phyloP scores from a whole-genome alignment of 2,113 vertebrate genomes.

The Oreochromis spilurus region DNA sequence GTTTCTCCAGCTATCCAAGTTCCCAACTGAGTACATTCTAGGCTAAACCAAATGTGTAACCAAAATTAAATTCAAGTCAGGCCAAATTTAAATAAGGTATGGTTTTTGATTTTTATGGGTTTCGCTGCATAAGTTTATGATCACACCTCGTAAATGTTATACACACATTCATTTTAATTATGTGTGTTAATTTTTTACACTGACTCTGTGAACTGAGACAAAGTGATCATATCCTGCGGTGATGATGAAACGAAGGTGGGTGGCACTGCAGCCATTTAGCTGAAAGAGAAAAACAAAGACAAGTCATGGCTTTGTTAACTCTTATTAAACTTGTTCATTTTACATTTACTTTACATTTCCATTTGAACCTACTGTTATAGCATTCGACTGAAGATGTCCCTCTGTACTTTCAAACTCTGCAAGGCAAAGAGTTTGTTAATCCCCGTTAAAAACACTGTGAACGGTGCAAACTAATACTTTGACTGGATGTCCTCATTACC shows the following conservation, averaged over 20 bases:
- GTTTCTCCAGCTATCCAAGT: not conserved
- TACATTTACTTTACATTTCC: not conserved
- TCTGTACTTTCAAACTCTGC: constrained; percentile 83
- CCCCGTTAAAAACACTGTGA: not conserved
- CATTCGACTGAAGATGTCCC: constrained; percentile 84
- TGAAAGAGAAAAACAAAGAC: constrained; percentile 54
- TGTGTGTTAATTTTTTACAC: constrained; percentile 70
- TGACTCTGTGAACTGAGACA: constrained; percentile 84
- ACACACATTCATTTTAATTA: not conserved
- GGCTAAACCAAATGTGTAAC: not conserved
- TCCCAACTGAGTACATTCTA: not conserved
- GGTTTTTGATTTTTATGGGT: not conserved
- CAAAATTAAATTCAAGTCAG: not conserved
- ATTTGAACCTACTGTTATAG: constrained; percentile 80
- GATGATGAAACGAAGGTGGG: constrained; percentile 87
- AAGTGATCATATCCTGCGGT: constrained; percentile 87
- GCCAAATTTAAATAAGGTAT: not conserved
- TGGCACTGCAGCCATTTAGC: constrained; percentile 77
- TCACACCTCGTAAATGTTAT: not conserved
- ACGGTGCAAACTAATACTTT: not conserved
- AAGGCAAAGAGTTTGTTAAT: constrained; percentile 23
- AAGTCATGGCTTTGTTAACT: not conserved
- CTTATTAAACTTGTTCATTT: not conserved
- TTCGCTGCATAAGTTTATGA: not conserved
- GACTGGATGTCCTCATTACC: constrained; percentile 64